Evolutionary conservation across 2,797 vertebrate genomes (phyloP), one percentile per base, ranked within the genome.

Genomic region (Syngnathus rostellatus): DNA sequence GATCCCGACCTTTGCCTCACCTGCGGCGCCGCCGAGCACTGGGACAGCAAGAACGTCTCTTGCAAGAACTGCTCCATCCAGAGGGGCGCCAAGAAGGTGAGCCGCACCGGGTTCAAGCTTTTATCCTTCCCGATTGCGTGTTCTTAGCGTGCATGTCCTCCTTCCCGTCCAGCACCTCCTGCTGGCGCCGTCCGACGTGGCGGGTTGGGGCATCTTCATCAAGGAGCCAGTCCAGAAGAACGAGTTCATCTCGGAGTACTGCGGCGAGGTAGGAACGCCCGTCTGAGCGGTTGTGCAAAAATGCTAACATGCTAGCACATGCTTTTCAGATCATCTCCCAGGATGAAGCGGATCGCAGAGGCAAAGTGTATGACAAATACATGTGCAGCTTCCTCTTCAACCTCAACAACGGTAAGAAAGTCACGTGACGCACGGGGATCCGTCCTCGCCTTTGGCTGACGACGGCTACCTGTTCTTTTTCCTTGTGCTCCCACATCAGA

Each of bases 321-420:
- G 5, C n/a, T 23, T 21, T 68, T 38, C 83, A 98, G 97, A 91
- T 99, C 62, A 99, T 99, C 83, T 98, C 97, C 9, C 97, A 99
- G 81, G 97, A 99, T 2, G 97, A 99, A 80, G 97, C 97, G 0
- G 97, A 99, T 87, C 90, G 97, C 4, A 92, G 97, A 11, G 97
- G 97, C 62, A 94, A 97, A 80, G 96, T 99, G 84, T 99, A 99
- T 7, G 97, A 99, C 89, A 99, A 97, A 81, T 98, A 97, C 82
- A 98, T 99, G 97, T 99, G 95, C 73, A 99, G 97, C 87, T 99
- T 99, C 86, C 94, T 99, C 81, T 99, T 99, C 91, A 99, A 99
- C 85, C 92, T 99, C 74, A 99, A 99, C 86, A 99, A 99, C 0
- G 97, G 97, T 67, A 67, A 16, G 19, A 8, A 7, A 51, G 50